Evolutionary conservation across 2,113 vertebrate genomes (phyloP), one percentile per base, ranked within the genome.

Genomic region (Abramis brama): DNA sequence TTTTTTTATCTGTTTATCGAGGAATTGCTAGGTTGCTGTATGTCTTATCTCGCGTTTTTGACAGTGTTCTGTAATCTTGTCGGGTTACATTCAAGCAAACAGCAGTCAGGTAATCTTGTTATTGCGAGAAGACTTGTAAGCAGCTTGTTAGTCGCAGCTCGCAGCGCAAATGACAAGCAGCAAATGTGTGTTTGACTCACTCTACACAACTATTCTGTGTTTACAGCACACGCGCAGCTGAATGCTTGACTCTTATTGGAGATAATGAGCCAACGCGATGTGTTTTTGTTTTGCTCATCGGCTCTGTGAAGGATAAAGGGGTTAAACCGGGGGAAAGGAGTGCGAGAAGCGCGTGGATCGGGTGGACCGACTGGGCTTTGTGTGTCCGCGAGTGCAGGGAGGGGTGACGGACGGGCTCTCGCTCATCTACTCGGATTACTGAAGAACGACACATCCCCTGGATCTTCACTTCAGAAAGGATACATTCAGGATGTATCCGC

Each of bases 401-500:
- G 92, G 91, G 93, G 91, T 91, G 93, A 91, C 89, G 92, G 92
- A 93, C 93, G 89, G 89, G 62, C 84, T 78, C 39, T 89, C 90
- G 92, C 92, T 91, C 91, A 89, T 92, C 93, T 90, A 30, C 91
- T 88, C 89, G 89, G 91, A 94, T 92, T 92, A 90, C 93, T 75
- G 85, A 80, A 90, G 82, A 85, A 74, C 81, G 57, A 81, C 79
- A 79, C 76, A 76, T 84, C 88, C 75, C 55, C 80, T 76, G 87
- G 88, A 92, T 88, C 91, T 85, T 86, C 89, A 71, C 62, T 87
- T 85, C 91, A 52, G 84, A 90, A 74, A 89, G 88, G 89, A 92
- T 90, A 89, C 88, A 88, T 90, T 90, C 91, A 92, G 92, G 93
- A 98, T 98, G 97, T 98, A 97, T 96, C 96, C 97, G 89, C 97